Base-by-base conservation (phyloP, 1,140 invertebrate species). In the Formica selysi region DNA sequence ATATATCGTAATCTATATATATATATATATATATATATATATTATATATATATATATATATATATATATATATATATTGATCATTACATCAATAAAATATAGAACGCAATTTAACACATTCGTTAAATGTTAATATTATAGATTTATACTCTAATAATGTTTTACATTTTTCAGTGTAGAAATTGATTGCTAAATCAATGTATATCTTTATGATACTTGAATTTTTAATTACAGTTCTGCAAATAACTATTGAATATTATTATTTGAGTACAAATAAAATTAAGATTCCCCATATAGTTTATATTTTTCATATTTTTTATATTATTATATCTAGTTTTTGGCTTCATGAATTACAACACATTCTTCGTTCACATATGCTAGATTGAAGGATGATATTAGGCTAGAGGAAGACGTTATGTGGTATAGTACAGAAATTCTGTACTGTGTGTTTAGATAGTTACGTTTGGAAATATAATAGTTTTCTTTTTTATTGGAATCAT, bases 401-500 rank as follows among this genome's bases (percentile, higher is more conserved):
- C 10, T 22, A 22, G 10, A 59, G 54, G n/a, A 59, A 10, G 2
- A 57, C 2, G 11, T 65, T 32, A 48, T 2, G 26, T 70, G n/a
- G 22, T 61, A 19, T 41, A 19, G 26, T 1, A 32, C 16, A 29
- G 11, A 29, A 44, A 62, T 26, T 51, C 16, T 32, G 16, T 0
- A 16, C 7, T n/a, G 22, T 19, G 19, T 11, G 7, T 44, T 13
- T 76, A 76, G 5, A 32, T 64, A 64, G 22, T 41, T 36, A 38
- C 7, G 22, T 67, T 67, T 29, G 22, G 2, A 36, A 48, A 67
- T 48, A 44, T 26, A 16, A 38, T 22, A 73, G 2, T 29, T 59
- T 6, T 44, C 41, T 64, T 11, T 29, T 83, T 83, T 87, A 87
- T 87, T 88, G 16, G 38, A 76, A 76, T 59, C 29, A 16, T 64